Evolutionary conservation across 2,888 invertebrate species (phyloP).

Genomic region (Pogonocherus hispidulus): DNA sequence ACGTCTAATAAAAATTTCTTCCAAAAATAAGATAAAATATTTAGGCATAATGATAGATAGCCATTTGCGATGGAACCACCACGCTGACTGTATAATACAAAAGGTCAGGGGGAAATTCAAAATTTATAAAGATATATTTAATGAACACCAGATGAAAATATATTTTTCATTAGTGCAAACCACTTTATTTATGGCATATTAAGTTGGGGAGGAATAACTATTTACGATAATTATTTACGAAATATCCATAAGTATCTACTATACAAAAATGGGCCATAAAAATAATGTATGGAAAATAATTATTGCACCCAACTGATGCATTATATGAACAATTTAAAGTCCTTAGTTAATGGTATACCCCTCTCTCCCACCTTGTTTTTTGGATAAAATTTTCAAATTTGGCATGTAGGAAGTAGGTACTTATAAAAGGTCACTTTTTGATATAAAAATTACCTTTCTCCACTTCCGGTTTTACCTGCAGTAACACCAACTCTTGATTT

Average conservation of each 20-base stretch:
- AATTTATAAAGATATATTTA: not conserved
- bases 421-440: too few relatives aligned
- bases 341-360: too few relatives aligned
- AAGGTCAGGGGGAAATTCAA: not conserved
- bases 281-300: not conserved
- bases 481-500: too few relatives aligned
- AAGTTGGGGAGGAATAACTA: constrained; percentile 18
- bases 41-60: not conserved
- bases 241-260: not conserved
- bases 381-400: too few relatives aligned
- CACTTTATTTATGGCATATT: constrained; percentile 15
- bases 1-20: not conserved
- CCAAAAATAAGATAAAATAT: not conserved
- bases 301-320: not conserved
- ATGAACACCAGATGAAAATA: not conserved
- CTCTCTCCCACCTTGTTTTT: too few relatives aligned
- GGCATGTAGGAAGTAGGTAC: too few relatives aligned
- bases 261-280: constrained; percentile 24
- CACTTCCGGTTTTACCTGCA: too few relatives aligned
- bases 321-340: too few relatives aligned
- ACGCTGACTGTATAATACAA: not conserved
- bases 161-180: constrained; percentile 11
- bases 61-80: not conserved
- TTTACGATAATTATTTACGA: not conserved
- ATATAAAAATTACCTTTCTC: too few relatives aligned